These are phyloP conservation scores for Anthophora plumipes DNA, from an alignment of 2,888 invertebrate species.

Conservation along the genomic window DNA sequence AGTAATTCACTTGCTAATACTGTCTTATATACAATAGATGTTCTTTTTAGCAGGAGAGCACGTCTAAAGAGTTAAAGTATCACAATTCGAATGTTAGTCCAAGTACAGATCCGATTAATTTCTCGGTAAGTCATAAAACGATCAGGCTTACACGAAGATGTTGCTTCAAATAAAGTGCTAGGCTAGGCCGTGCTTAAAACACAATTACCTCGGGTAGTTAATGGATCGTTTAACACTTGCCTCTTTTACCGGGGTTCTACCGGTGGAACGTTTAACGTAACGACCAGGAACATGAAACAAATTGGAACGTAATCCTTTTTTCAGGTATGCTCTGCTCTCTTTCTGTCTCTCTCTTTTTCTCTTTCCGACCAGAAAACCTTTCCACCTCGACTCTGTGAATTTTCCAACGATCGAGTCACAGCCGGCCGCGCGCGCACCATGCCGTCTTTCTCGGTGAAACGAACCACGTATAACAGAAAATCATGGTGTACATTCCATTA, in stretches of 20 bases:
- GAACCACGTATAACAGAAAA: constrained; percentile 43
- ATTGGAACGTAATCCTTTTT: constrained; percentile 57
- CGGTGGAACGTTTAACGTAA: constrained; percentile 43
- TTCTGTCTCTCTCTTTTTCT: neutral
- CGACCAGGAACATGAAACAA: constrained; percentile 50
- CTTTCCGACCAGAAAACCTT: neutral
- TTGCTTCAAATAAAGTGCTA: constrained; percentile 40
- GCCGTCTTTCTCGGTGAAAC: constrained; percentile 1
- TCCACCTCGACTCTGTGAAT: constrained; percentile 6
- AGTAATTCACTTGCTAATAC: too few species aligned
- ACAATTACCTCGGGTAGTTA: constrained; percentile 56
- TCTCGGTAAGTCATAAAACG: constrained; percentile 20
- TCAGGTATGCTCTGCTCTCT: constrained; percentile 18
- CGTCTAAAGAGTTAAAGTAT: neutral
- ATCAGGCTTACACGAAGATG: constrained; percentile 41
- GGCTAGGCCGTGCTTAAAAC: constrained; percentile 47
- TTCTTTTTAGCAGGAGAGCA: too few species aligned
- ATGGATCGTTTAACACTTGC: constrained; percentile 60
- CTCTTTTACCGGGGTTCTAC: constrained; percentile 19
- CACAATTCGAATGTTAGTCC: neutral
- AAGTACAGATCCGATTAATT: constrained; percentile 20
- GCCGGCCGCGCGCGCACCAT: neutral
- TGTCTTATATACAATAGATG: too few species aligned
- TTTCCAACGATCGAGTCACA: constrained; percentile 32
- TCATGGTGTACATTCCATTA: constrained; percentile 53